A percentile compares a stretch with the other conserved stretches of the same genome.
phyloP scores from a whole-genome alignment of 2,797 vertebrate species.

The Columba guinea region DNA sequence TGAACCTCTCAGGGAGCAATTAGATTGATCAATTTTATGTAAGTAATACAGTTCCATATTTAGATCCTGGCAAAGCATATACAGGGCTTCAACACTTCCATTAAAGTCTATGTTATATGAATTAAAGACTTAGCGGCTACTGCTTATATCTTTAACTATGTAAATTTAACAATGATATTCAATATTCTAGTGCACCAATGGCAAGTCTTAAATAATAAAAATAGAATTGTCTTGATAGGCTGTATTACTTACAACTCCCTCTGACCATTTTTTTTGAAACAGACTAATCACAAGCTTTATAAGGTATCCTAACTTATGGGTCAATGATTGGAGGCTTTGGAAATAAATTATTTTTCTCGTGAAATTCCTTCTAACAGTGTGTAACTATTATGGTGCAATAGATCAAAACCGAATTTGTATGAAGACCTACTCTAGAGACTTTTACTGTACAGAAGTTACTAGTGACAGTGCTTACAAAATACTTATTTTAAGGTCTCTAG shows the following conservation, averaged over 20 bases:
- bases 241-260: not conserved
- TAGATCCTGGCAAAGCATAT: not conserved
- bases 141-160: not conserved
- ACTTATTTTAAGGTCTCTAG: not conserved
- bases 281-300: not conserved
- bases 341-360: conserved; percentile 22
- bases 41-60: not conserved
- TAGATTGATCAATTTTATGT: conserved; percentile 41
- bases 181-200: not conserved
- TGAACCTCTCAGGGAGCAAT: conserved; percentile 8
- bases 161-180: not conserved
- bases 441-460: not conserved
- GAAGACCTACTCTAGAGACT: not conserved
- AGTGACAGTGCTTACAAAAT: not conserved
- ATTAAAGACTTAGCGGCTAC: not conserved
- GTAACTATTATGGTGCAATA: not conserved
- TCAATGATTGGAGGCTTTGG: not conserved
- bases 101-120: not conserved
- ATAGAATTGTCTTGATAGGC: not conserved
- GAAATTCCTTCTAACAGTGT: not conserved
- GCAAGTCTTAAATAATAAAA: not conserved
- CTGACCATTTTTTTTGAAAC: not conserved
- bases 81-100: not conserved
- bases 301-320: not conserved
- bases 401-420: not conserved